Base-by-base conservation (phyloP, 2,113 vertebrate genomes). In the Nestor notabilis region DNA sequence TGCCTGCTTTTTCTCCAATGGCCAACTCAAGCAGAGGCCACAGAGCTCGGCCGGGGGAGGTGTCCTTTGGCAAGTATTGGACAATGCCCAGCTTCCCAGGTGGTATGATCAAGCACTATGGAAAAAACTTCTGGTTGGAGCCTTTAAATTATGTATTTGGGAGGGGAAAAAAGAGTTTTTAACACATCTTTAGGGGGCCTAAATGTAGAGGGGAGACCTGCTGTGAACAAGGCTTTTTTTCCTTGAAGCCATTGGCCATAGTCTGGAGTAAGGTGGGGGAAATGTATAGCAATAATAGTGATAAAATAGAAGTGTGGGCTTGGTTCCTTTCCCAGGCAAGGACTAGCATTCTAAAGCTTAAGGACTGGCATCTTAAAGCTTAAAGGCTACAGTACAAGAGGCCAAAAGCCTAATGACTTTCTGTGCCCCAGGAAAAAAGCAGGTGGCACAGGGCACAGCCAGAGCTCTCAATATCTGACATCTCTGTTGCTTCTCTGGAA, bases 41-140 rank as follows among this genome's bases (percentile, higher is more conserved):
- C 6, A 12, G 66, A 13, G 58, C 56, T 60, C 0, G 1, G 49
- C 46, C 53, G 2, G 1, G 63, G 7, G 31, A 35, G 13, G 23
- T 49, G 18, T 55, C 21, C 58, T 85, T 75, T 81, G 78, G 64
- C 56, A 65, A 39, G 47, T 13, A 8, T 10, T 31, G 82, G 55
- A 33, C 39, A 5, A 11, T 86, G n/a, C 41, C 71, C 43, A 47
- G 43, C 61, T 68, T 71, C 39, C 64, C 76, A 66, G 47, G 44
- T 69, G 65, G 47, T 29, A 29, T 8, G 18, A 55, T 14, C 24
- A 39, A 89, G n/a, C 37, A 19, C 17, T 28, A 8, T 50, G 60
- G 68, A 53, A 87, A 80, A 68, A 81, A 9, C 11, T 69, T 84
- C 53, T 28, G 11, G 7, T 35, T 88, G 41, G 23, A 83, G 25